Conservation (phyloP, 2,113 vertebrate species). For the Psilopogon haemacephalus region DNA sequence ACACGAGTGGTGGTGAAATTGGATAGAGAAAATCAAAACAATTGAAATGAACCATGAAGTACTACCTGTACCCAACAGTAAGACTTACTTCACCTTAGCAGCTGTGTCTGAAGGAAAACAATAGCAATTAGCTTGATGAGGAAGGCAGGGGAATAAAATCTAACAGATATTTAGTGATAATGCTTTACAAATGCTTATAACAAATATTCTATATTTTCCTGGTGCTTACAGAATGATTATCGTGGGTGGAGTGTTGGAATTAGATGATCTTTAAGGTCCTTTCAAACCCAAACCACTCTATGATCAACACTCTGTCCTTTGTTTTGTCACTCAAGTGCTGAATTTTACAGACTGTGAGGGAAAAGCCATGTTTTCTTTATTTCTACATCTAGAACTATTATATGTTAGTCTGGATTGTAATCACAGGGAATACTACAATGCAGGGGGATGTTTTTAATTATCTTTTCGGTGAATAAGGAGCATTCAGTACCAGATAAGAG, state of each 20-base stretch:
- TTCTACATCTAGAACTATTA: background rate
- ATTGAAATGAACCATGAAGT: fast-evolving
- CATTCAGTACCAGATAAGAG: background rate
- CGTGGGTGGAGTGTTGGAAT: too few species aligned
- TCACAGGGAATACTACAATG: background rate
- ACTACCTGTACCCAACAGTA: background rate
- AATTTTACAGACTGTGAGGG: background rate
- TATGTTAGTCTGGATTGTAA: background rate
- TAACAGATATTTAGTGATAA: background rate
- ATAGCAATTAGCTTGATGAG: background rate
- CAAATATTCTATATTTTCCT: background rate
- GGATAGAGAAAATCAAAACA: background rate
- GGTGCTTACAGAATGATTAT: background rate
- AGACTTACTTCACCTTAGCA: background rate
- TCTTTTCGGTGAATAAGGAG: background rate
- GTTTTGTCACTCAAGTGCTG: background rate
- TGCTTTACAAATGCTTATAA: background rate
- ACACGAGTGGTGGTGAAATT: background rate
- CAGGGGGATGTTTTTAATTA: background rate
- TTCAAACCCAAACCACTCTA: too few species aligned
- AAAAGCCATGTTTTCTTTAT: background rate
- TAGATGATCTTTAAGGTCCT: too few species aligned
- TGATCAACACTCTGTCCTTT: background rate
- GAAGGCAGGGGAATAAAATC: background rate
- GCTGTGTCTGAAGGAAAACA: background rate